These are phyloP conservation scores for Listronotus bonariensis DNA, from an alignment of 1,140 invertebrate genomes.

Conservation along the genomic window DNA sequence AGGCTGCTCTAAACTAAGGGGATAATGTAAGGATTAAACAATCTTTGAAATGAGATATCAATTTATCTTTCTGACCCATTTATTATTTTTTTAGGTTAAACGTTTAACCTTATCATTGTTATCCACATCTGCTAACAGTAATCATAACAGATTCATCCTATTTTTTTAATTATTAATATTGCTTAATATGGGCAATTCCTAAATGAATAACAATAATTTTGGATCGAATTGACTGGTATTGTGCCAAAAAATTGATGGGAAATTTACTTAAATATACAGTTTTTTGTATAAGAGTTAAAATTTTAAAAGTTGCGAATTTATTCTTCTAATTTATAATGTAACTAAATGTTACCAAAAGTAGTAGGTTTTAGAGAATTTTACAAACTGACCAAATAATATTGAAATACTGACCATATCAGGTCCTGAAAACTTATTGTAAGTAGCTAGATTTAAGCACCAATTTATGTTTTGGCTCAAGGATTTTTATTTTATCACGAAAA, in stretches of 20 bases:
- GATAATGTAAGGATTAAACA: too few species aligned
- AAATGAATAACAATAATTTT: slow-evolving; percentile 21
- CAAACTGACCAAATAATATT: slow-evolving; percentile 25
- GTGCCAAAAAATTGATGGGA: slow-evolving; percentile 13
- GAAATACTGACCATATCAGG: slow-evolving; percentile 19
- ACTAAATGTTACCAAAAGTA: slow-evolving; percentile 19
- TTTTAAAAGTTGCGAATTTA: slow-evolving; percentile 4
- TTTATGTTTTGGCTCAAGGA: neutral
- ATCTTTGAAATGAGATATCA: too few species aligned
- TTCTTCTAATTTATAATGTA: slow-evolving; percentile 8
- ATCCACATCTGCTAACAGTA: too few species aligned
- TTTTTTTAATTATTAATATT: neutral
- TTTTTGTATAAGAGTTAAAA: slow-evolving; percentile 4
- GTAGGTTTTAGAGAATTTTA: slow-evolving; percentile 31
- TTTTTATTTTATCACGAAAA: neutral
- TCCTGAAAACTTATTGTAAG: slow-evolving; percentile 8
- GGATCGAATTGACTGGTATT: slow-evolving; percentile 15
- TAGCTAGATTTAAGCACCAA: slow-evolving; percentile 7
- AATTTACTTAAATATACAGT: slow-evolving; percentile 8
- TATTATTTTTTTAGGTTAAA: too few species aligned
- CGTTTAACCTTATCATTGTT: too few species aligned
- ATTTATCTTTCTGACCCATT: too few species aligned
- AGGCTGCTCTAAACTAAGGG: too few species aligned
- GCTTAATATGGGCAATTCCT: slow-evolving; percentile 4
- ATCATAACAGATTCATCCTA: too few species aligned